Conservation (phyloP, 2,797 vertebrate genomes). For the Smutsia gigantea region DNA sequence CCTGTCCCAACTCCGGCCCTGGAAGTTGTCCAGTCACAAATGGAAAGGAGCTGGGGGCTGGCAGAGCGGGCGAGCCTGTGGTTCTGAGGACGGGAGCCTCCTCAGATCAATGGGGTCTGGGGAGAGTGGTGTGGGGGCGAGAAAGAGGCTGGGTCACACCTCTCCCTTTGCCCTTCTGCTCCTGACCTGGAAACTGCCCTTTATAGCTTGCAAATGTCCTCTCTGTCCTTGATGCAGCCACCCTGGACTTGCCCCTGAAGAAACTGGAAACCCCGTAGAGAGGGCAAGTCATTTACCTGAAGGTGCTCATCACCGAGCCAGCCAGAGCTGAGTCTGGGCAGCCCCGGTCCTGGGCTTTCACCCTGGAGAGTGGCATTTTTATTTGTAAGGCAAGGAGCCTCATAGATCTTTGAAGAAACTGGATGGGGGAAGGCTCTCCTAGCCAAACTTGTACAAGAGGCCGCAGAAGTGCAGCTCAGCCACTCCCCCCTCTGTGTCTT, state of each 20-base stretch:
- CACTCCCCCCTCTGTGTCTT: fast-evolving
- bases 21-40: constrained; percentile 75
- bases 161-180: neutral
- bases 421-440: neutral
- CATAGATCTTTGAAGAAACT: neutral
- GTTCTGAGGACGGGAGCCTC: constrained; percentile 11
- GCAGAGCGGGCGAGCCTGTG: constrained; percentile 62
- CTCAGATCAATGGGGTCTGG: neutral
- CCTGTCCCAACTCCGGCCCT: constrained; percentile 52
- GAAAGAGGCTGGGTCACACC: fast-evolving
- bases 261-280: too few relatives aligned
- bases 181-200: neutral
- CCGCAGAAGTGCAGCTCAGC: neutral
- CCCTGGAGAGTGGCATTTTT: neutral
- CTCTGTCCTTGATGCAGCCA: neutral
- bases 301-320: neutral
- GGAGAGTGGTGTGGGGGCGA: neutral
- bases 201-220: fast-evolving
- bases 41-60: constrained; percentile 61
- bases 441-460: neutral
- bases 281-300: neutral
- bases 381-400: neutral
- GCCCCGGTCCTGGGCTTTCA: neutral
- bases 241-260: fast-evolving
- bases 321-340: neutral